Base-by-base conservation (phyloP, 1,140 invertebrate species). In the Papilio aristodemus region DNA sequence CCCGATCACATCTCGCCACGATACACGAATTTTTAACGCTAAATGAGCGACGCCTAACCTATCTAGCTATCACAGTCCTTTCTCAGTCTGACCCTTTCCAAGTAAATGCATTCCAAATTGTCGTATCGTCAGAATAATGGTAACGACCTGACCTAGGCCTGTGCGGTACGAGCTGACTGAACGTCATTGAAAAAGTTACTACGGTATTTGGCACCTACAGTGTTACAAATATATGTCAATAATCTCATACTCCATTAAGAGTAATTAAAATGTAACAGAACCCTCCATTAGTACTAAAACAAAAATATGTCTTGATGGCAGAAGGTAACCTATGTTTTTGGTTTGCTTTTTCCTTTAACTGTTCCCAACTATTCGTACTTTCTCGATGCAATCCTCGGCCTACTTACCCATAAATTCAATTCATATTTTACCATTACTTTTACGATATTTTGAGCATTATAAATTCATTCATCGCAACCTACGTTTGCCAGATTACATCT, bases 271-370 rank as follows among this genome's bases (percentile, higher is more conserved):
- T 76, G 71, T 77, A 80, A 84, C 76, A 78, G 76, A 79, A 78
- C 50, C 74, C 63, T 76, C 75, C 71, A 82, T 84, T 84, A 85
- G 79, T 83, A 87, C 80, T 88, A 83, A 85, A 73, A 85, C 84
- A 83, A 72, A 85, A 81, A 81, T 77, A 74, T 71, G 80, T 82
- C 74, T 80, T 81, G 86, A 89, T 89, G 87, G 87, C 87, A 87
- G 86, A 83, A 89, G 89, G 89, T 91, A 91, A 91, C 89, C 86
- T 89, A 89, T 74, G 85, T 89, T 87, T 91, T 91, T 91, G 89
- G 89, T 86, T 85, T 87, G 79, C 79, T 81, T 86, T 83, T 78
- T 81, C 74, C 72, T 71, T 83, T 75, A 73, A 64, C 77, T 75
- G 73, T 76, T 71, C 69, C 71, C 75, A 70, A 67, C 68, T 70